These are phyloP conservation scores for Hydrochoerus hydrochaeris DNA, from an alignment of 2,113 vertebrate species.

Conservation along the genomic window DNA sequence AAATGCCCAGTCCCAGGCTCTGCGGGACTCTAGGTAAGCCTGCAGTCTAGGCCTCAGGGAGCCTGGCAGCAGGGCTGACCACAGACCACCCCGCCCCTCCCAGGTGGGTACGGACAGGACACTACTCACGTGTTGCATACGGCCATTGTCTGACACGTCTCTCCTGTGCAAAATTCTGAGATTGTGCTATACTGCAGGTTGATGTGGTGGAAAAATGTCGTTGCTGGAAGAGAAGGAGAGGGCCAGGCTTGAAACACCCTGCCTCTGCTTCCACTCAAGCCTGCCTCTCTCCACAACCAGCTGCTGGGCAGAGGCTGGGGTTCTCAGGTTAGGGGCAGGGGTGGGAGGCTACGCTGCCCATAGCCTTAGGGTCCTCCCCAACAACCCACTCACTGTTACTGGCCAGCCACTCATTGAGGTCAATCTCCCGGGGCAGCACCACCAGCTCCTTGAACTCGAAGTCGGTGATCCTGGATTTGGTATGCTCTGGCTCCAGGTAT, in stretches of 20 bases:
- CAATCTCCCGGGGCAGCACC: slow-evolving; percentile 96
- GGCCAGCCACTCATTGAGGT: slow-evolving; percentile 99
- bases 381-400: slow-evolving; percentile 94
- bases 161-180: slow-evolving; percentile 99
- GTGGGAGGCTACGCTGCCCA: neutral
- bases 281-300: neutral
- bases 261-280: neutral
- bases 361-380: neutral
- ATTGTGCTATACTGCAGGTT: slow-evolving; percentile 99
- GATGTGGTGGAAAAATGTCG: slow-evolving; percentile 99
- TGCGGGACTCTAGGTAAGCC: neutral
- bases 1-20: neutral
- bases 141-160: slow-evolving; percentile 98
- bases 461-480: slow-evolving; percentile 95
- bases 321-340: neutral
- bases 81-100: rapidly evolving
- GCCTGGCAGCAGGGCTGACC: neutral
- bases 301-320: neutral
- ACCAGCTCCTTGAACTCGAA: slow-evolving; percentile 97
- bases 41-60: neutral
- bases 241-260: neutral
- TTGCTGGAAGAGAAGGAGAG: slow-evolving; percentile 88
- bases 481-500: slow-evolving; percentile 96
- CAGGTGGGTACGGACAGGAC: rapidly evolving
- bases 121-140: slow-evolving; percentile 97